Conservation (phyloP, 64 coral and sea anemone genomes). For the Anthopleura sola region DNA sequence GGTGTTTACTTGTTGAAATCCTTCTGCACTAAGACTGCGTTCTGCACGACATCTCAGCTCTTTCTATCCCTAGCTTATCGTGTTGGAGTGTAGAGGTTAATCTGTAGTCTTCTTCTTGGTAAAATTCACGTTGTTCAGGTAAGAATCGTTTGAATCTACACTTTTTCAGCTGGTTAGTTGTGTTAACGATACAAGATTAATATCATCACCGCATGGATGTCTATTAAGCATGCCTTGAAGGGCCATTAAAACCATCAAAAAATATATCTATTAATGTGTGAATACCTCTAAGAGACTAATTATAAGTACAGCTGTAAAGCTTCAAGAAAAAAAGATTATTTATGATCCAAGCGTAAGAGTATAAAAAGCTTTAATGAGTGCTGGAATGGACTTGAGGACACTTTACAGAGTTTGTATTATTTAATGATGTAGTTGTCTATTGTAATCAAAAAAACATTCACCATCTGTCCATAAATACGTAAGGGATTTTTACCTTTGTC, state of each 20-base stretch:
- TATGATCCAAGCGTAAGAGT: neutral
- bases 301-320: neutral
- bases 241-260: too few relatives aligned
- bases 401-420: neutral
- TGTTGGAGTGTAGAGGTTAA: neutral
- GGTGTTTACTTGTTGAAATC: neutral
- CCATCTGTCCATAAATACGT: neutral
- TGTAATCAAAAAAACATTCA: neutral
- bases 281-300: neutral
- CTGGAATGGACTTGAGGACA: neutral
- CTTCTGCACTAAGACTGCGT: neutral
- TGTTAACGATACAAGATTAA: neutral
- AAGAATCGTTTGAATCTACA: neutral
- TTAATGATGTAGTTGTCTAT: neutral
- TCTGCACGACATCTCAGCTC: neutral
- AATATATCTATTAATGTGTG: neutral
- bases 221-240: too few relatives aligned
- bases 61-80: neutral
- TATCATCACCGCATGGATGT: neutral
- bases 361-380: neutral
- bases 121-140: neutral
- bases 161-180: neutral
- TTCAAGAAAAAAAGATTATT: neutral
- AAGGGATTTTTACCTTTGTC: neutral
- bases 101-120: neutral